phyloP scores from a whole-genome alignment of 37 sponge, comb jelly and placozoan genomes.

The Ianthella basta region DNA sequence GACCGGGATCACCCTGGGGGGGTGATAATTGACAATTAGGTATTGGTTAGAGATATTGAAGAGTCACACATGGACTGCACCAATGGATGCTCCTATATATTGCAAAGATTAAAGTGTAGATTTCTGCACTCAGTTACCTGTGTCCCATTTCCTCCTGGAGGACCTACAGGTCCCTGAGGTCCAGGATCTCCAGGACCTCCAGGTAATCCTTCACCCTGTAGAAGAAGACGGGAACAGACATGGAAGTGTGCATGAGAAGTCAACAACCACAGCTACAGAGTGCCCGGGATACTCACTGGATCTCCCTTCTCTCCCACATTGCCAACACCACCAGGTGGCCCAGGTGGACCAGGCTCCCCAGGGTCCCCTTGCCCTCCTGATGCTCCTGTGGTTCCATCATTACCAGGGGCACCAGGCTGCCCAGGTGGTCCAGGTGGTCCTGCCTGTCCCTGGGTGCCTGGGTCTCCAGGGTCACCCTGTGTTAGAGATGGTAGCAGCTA shows the following conservation, averaged over 20 bases:
- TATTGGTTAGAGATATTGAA: neutral
- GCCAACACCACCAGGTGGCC: neutral
- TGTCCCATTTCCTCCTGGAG: neutral
- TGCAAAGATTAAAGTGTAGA: no score
- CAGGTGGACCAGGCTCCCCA: conserved; percentile 2
- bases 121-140: neutral
- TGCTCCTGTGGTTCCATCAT: neutral
- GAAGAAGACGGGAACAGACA: neutral
- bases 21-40: neutral
- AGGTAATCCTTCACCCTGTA: neutral
- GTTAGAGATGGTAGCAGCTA: no score
- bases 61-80: neutral
- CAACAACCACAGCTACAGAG: neutral
- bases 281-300: neutral
- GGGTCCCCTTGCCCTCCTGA: neutral
- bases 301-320: neutral
- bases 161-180: neutral
- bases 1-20: neutral
- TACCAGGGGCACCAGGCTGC: neutral
- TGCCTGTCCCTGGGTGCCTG: neutral
- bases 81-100: no score
- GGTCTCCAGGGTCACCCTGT: neutral
- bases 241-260: neutral
- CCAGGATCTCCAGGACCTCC: neutral
- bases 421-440: neutral